A percentile compares a stretch with the other conserved stretches of the same genome.
Evolutionary conservation across 2,888 invertebrate genomes (phyloP).

Genomic region (Aricia artaxerxes): DNA sequence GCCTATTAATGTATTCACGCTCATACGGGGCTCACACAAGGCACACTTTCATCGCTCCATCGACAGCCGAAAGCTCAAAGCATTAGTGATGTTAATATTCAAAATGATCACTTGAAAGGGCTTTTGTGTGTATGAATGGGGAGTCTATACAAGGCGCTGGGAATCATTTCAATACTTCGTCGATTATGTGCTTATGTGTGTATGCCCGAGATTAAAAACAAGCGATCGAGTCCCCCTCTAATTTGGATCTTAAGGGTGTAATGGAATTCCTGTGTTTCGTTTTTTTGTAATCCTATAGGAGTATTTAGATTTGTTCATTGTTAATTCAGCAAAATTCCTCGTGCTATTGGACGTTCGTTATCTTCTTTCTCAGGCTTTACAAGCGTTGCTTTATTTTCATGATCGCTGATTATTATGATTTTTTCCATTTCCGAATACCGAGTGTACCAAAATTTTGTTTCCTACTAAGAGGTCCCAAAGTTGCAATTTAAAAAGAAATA

Average conservation of each 20-base stretch:
- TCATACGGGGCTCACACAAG: constrained; percentile 37
- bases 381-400: background rate
- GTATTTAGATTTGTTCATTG: background rate
- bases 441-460: no score
- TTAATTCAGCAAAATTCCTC: background rate
- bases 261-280: constrained; percentile 17
- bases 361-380: background rate
- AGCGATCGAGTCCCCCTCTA: constrained; percentile 35
- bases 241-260: constrained; percentile 12
- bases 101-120: constrained; percentile 42
- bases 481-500: background rate
- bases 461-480: no score
- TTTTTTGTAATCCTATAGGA: background rate
- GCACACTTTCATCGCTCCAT: constrained; percentile 55
- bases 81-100: constrained; percentile 41
- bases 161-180: constrained; percentile 43
- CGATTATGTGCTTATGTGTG: constrained; percentile 42
- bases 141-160: constrained; percentile 42
- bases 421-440: no score
- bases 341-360: background rate
- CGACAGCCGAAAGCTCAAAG: constrained; percentile 54
- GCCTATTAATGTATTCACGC: constrained; percentile 23
- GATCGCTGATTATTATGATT: background rate
- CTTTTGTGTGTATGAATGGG: constrained; percentile 45
- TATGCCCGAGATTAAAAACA: constrained; percentile 40